Evolutionary conservation across 1,140 invertebrate species (phyloP), one percentile per base, ranked within the genome.

Genomic region (Danaus plexippus): DNA sequence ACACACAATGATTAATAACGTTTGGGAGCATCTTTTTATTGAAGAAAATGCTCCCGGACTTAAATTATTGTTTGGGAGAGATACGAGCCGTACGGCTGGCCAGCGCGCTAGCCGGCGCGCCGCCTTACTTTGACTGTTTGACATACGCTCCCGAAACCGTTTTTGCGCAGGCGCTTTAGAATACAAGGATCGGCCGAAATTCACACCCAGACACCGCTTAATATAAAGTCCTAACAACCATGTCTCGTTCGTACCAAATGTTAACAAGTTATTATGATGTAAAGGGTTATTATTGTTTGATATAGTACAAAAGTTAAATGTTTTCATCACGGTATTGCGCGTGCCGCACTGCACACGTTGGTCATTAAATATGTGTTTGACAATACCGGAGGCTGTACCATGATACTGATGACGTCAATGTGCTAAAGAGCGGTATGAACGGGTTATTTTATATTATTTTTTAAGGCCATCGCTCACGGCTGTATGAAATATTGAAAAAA

Each of bases 311-410:
- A 32, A 32, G 57, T 71, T 15, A 40, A 46, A 32, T 55, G 40
- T 65, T 77, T 76, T 45, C 41, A 9, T 11, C 45, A 47, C 52
- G 9, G 55, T 12, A 68, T 49, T 71, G 71, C 76, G 77, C 69
- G 77, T 83, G 79, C 78, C 83, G 83, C 80, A 86, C 80, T 86
- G 83, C 83, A 86, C 79, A 85, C 83, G 77, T 70, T 75, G 73
- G 76, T 84, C 81, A 83, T 85, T 83, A 85, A 85, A 85, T 82
- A 83, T 83, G 80, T 86, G 79, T 84, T 82, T 86, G 80, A 86
- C 80, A 86, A 83, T 84, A 80, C 66, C 71, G 64, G 83, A 71
- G 78, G 79, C 78, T 86, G 79, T 81, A 63, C 69, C 67, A 61
- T 70, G 57, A 67, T 71, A 63, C 68, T 80, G 77, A 78, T 86